phyloP scores from a whole-genome alignment of 2,797 vertebrate genomes.

The Champsocephalus gunnari region DNA sequence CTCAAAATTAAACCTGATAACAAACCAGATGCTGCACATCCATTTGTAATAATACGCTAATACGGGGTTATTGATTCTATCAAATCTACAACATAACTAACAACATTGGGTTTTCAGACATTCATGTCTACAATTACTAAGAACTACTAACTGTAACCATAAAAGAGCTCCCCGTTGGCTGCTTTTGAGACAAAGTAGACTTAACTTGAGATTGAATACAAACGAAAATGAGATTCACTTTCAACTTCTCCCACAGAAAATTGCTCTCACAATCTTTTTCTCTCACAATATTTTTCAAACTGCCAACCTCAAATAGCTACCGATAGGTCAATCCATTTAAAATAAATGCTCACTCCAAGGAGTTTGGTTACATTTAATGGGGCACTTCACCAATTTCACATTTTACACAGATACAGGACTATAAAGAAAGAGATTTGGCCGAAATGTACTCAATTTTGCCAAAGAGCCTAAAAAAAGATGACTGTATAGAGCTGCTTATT shows the following conservation, averaged over 20 bases:
- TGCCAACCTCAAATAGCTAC: background rate
- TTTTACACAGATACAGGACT: background rate
- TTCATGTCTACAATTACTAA: background rate
- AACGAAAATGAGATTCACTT: constrained; percentile 1
- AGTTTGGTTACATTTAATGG: constrained; percentile 4
- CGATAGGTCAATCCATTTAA: background rate
- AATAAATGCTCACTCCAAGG: background rate
- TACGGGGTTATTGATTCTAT: background rate
- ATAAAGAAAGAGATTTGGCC: background rate
- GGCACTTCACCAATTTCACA: background rate
- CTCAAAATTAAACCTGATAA: background rate
- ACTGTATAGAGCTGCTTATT: background rate
- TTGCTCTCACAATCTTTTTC: constrained; percentile 1
- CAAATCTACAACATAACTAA: background rate
- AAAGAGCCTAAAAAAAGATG: background rate
- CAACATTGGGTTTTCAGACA: background rate
- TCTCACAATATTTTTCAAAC: constrained; percentile 2
- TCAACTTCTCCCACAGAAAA: constrained; percentile 10
- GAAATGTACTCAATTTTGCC: background rate
- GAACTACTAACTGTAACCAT: background rate
- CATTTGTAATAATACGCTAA: background rate
- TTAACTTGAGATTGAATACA: background rate
- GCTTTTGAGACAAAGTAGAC: constrained; percentile 9
- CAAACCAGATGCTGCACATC: background rate
- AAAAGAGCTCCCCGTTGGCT: background rate